Percentiles rank a stretch among this genome's conserved stretches.
phyloP scores from a whole-genome alignment of 2,113 vertebrate genomes.

The Podarcis raffonei region DNA sequence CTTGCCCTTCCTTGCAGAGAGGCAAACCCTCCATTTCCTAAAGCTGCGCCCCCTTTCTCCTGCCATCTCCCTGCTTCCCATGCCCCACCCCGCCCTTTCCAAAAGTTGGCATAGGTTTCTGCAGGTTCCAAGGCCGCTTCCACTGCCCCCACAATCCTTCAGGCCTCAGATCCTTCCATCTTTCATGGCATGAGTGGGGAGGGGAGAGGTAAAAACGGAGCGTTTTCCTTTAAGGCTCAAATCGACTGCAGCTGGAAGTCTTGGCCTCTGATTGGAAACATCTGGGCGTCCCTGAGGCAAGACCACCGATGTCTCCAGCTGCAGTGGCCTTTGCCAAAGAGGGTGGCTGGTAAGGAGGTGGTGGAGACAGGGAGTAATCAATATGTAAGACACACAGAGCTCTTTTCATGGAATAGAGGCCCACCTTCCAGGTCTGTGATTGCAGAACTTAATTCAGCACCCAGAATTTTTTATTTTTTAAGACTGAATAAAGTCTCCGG shows the following conservation, averaged over 20 bases:
- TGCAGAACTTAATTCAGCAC: background rate
- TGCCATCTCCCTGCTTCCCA: too few relatives aligned
- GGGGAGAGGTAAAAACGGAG: background rate
- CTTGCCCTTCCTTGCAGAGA: background rate
- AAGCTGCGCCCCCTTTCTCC: background rate
- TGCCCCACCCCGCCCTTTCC: background rate
- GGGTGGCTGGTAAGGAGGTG: background rate
- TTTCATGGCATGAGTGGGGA: background rate
- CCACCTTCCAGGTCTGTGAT: background rate
- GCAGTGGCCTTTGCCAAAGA: background rate
- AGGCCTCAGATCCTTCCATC: constrained; percentile 2
- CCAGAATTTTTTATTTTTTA: background rate
- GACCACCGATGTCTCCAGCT: constrained; percentile 55
- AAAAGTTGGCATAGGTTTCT: background rate
- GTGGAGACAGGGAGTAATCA: background rate
- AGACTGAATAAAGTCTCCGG: too few relatives aligned
- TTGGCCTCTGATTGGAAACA: constrained; percentile 36
- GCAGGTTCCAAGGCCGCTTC: background rate
- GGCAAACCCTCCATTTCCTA: background rate
- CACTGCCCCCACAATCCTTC: background rate
- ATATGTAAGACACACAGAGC: background rate
- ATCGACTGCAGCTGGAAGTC: constrained; percentile 31
- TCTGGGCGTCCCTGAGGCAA: constrained; percentile 49
- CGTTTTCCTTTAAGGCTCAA: constrained; percentile 15
- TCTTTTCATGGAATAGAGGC: background rate